Conservation (phyloP, 2,797 vertebrate genomes). For the Peromyscus melanophrys region DNA sequence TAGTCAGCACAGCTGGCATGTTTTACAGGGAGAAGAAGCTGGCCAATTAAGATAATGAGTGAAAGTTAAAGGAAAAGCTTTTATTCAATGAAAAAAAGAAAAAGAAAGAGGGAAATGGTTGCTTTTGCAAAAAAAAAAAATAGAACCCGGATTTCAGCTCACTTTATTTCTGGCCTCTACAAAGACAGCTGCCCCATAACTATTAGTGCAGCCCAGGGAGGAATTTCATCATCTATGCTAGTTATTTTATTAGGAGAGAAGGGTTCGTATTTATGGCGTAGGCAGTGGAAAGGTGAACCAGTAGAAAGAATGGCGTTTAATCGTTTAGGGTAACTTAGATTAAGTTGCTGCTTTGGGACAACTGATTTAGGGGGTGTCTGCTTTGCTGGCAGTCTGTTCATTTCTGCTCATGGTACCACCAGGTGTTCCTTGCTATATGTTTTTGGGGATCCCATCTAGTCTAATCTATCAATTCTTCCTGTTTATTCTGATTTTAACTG, state of each 20-base stretch:
- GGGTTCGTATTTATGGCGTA: neutral
- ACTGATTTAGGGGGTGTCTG: neutral
- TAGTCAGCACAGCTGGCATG: neutral
- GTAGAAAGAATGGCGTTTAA: neutral
- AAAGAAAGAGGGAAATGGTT: conserved; percentile 8
- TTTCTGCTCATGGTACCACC: neutral
- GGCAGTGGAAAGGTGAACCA: neutral
- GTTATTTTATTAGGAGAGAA: conserved; percentile 33
- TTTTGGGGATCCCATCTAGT: neutral
- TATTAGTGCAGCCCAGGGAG: neutral
- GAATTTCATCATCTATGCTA: conserved; percentile 12
- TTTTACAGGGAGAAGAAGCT: neutral
- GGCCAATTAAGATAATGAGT: neutral
- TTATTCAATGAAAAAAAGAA: conserved; percentile 29
- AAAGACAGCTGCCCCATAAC: conserved; percentile 46
- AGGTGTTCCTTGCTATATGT: neutral
- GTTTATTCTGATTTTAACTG: neutral
- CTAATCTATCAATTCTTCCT: neutral
- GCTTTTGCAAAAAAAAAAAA: conserved; percentile 27
- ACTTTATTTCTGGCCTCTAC: conserved; percentile 32
- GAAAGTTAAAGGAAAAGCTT: neutral
- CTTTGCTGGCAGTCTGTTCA: neutral
- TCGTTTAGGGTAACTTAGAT: neutral
- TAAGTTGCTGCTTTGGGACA: conserved; percentile 12
- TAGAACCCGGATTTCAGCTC: conserved; percentile 55